Evolutionary conservation across 2,113 vertebrate genomes (phyloP), one percentile per base, ranked within the genome.

Genomic region (Tichodroma muraria): DNA sequence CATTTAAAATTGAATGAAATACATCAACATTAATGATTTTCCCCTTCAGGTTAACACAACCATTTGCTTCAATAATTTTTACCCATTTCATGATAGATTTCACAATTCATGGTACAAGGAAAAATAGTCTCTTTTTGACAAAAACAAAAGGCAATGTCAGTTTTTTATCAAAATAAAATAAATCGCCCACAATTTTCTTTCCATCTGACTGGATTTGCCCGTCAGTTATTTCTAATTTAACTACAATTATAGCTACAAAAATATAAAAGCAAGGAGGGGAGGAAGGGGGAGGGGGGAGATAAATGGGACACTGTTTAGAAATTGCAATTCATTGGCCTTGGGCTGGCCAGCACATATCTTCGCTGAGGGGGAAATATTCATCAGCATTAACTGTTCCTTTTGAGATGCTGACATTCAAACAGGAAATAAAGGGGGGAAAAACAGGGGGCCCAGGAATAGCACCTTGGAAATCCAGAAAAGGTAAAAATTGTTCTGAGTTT

Each of bases 11-110:
- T 95, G 96, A 97, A 97, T 95, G 97, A 97, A 97, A 97, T 97
- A 97, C 89, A 98, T 97, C 97, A 98, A 94, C 96, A 97, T 97
- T 97, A 97, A 97, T 96, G 97, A 97, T 97, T 97, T 97, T 95
- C 79, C 96, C 98, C 97, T 98, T 72, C 84, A 97, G 97, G 97
- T 98, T 97, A 98, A 90, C 93, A 94, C 47, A 42, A 96, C 77
- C 88, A 96, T 97, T 97, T 97, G 90, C 91, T 95, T 95, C 93
- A 91, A 96, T 97, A 97, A 94, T 95, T 97, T 96, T 97, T 96
- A 94, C 86, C 83, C 73, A 93, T 95, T 97, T 96, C 13, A 0
- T 98, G 96, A 97, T 97, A 95, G 86, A 97, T 97, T 97, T 97
- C 91, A 95, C 94, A 97, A 95, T 92, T 92, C 80, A 81, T 35